phyloP scores from a whole-genome alignment of 2,888 invertebrate species.

The Hydropsyche betteni region DNA sequence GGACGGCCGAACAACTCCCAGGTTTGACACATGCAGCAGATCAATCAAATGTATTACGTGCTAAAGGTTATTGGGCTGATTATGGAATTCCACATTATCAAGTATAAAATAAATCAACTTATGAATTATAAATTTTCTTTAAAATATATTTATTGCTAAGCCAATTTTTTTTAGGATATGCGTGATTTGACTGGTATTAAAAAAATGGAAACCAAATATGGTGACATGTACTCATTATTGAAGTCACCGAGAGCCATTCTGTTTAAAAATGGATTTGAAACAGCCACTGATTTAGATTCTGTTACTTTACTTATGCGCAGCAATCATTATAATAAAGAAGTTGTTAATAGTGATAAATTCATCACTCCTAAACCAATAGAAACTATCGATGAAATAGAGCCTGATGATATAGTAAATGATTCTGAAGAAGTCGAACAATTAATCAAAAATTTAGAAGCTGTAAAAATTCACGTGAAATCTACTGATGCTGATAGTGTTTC shows the following conservation, averaged over 20 bases:
- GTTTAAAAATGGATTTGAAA: constrained; percentile 56
- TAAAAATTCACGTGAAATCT: constrained; percentile 50
- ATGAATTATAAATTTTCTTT: neutral
- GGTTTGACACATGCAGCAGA: constrained; percentile 73
- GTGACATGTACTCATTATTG: constrained; percentile 67
- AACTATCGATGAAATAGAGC: constrained; percentile 46
- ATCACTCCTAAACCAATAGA: constrained; percentile 44
- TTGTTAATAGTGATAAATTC: constrained; percentile 47
- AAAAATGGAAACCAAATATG: constrained; percentile 60
- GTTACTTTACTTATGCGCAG: constrained; percentile 67
- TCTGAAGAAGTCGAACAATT: constrained; percentile 49
- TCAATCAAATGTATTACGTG: constrained; percentile 70
- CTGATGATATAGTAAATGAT: constrained; percentile 50
- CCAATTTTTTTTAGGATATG: constrained; percentile 55
- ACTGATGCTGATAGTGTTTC: constrained; percentile 48
- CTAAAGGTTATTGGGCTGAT: constrained; percentile 77
- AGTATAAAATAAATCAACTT: constrained; percentile 54
- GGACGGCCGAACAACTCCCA: constrained; percentile 83
- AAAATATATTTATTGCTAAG: constrained; percentile 2
- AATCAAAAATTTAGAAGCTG: constrained; percentile 50
- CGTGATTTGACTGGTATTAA: constrained; percentile 63
- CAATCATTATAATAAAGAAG: constrained; percentile 62
- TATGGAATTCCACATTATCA: constrained; percentile 69
- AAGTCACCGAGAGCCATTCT: constrained; percentile 53
- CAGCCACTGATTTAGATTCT: constrained; percentile 66